Evolutionary conservation across 2,888 invertebrate species (phyloP).

Genomic region (Formica aserva): DNA sequence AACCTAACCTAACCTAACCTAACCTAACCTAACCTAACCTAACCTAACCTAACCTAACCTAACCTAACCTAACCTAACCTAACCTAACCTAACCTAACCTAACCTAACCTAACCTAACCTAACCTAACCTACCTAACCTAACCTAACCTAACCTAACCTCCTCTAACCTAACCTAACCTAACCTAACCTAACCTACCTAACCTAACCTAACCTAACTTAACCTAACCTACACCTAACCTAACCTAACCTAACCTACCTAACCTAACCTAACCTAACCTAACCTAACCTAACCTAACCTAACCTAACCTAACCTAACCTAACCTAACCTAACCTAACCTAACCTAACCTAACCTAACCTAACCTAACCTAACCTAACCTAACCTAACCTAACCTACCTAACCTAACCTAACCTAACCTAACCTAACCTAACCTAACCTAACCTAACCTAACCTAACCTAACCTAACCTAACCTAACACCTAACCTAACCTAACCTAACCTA

Average conservation of each 20-base stretch:
- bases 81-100: constrained; percentile 6
- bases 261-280: constrained; percentile 9
- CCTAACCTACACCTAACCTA: too few relatives aligned
- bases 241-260: too few relatives aligned
- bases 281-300: constrained; percentile 15
- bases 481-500: constrained; percentile 9
- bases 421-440: constrained; percentile 21
- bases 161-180: too few relatives aligned
- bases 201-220: constrained; percentile 17
- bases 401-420: constrained; percentile 19
- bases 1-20: constrained; percentile 8
- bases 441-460: constrained; percentile 16
- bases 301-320: constrained; percentile 15
- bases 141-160: constrained; percentile 12
- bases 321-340: constrained; percentile 14
- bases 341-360: constrained; percentile 21
- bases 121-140: constrained; percentile 17
- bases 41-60: constrained; percentile 6
- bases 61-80: constrained; percentile 11
- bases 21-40: constrained; percentile 8
- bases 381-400: constrained; percentile 19
- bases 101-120: constrained; percentile 11
- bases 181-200: constrained; percentile 16
- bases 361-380: constrained; percentile 21
- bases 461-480: too few relatives aligned